These are phyloP conservation scores for Dermatemys mawii DNA, from an alignment of 2,113 vertebrate species.

Conservation along the genomic window DNA sequence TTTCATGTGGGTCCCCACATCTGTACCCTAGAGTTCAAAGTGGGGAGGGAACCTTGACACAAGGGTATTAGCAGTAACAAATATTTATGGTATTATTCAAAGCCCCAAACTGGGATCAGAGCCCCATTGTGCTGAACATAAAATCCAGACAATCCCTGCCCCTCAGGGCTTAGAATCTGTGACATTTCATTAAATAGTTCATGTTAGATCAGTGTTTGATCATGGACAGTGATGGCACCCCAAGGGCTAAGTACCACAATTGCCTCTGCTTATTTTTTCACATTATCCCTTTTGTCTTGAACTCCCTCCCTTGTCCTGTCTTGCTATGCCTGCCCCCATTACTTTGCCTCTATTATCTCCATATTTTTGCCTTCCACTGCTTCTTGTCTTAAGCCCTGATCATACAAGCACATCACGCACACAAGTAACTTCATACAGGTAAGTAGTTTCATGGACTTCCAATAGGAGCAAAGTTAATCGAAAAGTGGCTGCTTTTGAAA, in stretches of 20 bases:
- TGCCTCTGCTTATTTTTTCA: not conserved
- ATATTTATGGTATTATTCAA: not conserved
- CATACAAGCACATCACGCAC: not conserved
- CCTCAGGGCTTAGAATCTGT: not conserved
- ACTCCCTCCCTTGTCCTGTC: not conserved
- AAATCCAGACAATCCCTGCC: not conserved
- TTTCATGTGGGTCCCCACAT: too few species aligned
- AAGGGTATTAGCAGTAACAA: not conserved
- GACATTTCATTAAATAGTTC: not conserved
- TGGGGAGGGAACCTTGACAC: too few species aligned
- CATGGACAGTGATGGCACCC: not conserved
- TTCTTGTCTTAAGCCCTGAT: conserved; percentile 6
- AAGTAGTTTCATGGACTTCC: not conserved
- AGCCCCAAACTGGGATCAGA: not conserved
- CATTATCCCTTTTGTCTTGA: not conserved
- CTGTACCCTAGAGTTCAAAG: too few species aligned
- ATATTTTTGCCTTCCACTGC: not conserved
- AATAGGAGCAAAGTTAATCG: not conserved
- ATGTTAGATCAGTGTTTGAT: too few species aligned
- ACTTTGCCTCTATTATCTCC: not conserved
- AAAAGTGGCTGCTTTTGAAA: not conserved
- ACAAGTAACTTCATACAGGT: not conserved
- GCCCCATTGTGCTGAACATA: fast-evolving
- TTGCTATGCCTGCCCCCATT: not conserved
- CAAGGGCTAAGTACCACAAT: not conserved